Evolutionary conservation across 2,888 invertebrate species (phyloP).

Genomic region (Pollenia griseotomentosa): DNA sequence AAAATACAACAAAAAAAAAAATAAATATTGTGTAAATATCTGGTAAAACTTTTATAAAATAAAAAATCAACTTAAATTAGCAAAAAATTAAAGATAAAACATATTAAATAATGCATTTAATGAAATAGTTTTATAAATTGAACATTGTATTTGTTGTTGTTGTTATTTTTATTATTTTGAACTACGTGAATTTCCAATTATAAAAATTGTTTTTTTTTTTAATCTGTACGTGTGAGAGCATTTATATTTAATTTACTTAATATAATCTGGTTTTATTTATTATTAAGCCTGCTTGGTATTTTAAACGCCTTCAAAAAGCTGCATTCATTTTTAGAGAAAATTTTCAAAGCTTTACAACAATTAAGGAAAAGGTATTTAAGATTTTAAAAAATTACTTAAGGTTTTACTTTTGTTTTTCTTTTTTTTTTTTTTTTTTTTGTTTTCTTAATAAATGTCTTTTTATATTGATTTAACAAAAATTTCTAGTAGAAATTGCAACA

Average conservation of each 20-base stretch:
- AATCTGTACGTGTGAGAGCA: slow-evolving; percentile 68
- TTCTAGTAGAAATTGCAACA: slow-evolving; percentile 48
- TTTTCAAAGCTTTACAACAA: slow-evolving; percentile 62
- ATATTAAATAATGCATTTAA: slow-evolving; percentile 36
- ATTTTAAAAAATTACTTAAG: slow-evolving; percentile 2
- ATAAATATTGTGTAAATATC: slow-evolving; percentile 47
- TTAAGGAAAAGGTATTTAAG: slow-evolving; percentile 55
- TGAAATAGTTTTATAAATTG: slow-evolving; percentile 38
- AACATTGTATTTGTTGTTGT: slow-evolving; percentile 42
- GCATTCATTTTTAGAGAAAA: slow-evolving; percentile 24
- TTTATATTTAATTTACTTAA: slow-evolving; percentile 48
- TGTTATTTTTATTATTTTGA: slow-evolving; percentile 46
- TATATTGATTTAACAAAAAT: slow-evolving; percentile 8
- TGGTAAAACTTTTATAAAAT: slow-evolving; percentile 46
- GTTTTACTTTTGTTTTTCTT: background rate
- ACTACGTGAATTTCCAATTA: slow-evolving; percentile 66
- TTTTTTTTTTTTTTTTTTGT: background rate
- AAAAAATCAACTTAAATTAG: slow-evolving; percentile 61
- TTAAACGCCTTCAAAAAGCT: slow-evolving; percentile 41
- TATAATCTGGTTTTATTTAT: slow-evolving; percentile 12
- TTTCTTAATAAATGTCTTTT: slow-evolving; percentile 51
- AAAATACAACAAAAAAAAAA: slow-evolving; percentile 46
- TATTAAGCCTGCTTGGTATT: slow-evolving; percentile 41
- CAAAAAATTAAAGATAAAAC: slow-evolving; percentile 37
- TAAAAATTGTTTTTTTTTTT: slow-evolving; percentile 55